Percentiles rank a stretch among this genome's conserved stretches.
phyloP scores from a whole-genome alignment of 2,113 vertebrate species.

The Telmatochromis brichardi region DNA sequence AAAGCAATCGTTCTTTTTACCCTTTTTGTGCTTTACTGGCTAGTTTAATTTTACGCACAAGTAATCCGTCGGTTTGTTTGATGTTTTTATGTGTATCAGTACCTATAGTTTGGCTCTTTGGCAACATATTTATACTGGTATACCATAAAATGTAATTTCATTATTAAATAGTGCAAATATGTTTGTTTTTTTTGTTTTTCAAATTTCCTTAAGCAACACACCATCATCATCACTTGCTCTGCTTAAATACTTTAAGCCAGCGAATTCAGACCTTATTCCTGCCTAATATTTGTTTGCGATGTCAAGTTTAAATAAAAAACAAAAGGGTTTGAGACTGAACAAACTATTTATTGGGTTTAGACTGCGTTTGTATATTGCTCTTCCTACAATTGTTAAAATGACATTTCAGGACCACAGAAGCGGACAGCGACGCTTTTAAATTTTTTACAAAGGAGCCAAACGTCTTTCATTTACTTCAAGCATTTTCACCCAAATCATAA shows the following conservation, averaged over 20 bases:
- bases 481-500: background rate
- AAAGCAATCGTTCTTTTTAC: background rate
- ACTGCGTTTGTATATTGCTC: background rate
- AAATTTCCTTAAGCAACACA: background rate
- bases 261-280: rapidly evolving
- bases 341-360: background rate
- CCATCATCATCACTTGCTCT: background rate
- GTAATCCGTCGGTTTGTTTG: background rate
- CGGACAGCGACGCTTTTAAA: background rate
- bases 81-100: background rate
- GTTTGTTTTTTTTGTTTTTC: background rate
- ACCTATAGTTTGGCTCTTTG: background rate
- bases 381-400: background rate
- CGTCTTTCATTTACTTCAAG: background rate
- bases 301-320: background rate
- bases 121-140: background rate
- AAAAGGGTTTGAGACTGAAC: rapidly evolving
- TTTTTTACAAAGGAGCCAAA: background rate
- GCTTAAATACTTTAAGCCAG: background rate
- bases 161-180: background rate
- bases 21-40: background rate
- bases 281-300: background rate
- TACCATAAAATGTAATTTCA: background rate
- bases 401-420: background rate
- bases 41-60: background rate